Base-by-base conservation (phyloP, 23 tunicate species). In the Phallusia fumigata region DNA sequence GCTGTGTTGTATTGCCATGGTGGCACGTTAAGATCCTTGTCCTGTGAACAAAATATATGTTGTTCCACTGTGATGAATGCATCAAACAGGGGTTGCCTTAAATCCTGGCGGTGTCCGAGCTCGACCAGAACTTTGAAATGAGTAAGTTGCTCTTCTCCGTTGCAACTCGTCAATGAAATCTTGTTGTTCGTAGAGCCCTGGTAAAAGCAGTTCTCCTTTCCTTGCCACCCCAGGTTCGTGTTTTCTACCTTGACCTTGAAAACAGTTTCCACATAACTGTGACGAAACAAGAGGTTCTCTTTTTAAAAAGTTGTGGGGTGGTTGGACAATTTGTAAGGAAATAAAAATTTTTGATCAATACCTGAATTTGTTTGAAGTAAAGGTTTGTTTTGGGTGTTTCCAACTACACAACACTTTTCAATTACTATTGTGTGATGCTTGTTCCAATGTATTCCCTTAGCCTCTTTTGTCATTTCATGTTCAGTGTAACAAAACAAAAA, bases 111-210 rank as follows among this genome's bases (percentile, higher is more conserved):
- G 88, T 12, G 81, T 80, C 30, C 80, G n/a, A 2, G 83, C 52
- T 34, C 97, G 75, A 26, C 91, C 97, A 15, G 84, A 81, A 36
- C 88, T 92, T 32, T 92, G 88, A 80, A 92, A 92, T 15, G 86
- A 80, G 35, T 77, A 83, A 16, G 90, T 47, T 18, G 78, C 75
- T 80, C 53, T 76, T 31, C 85, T 45, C 64, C 76, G 49, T 80
- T 87, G 35, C 33, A 87, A 32, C 24, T 73, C 73, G 40, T 79
- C 6, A 47, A 84, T 75, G 47, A 92, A 82, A 65, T 87, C 86
- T 3, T 40, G 73, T 31, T 79, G 79, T 30, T 80, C 49, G 78
- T 92, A 92, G 18, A 90, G 78, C 18, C 97, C 97, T 0, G 97
- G 97, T 32, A 88, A 36, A n/a, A 92, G 77, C 35, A 82, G 32